Conservation (phyloP, 2,113 vertebrate genomes). For the Emydura subglobosa region DNA sequence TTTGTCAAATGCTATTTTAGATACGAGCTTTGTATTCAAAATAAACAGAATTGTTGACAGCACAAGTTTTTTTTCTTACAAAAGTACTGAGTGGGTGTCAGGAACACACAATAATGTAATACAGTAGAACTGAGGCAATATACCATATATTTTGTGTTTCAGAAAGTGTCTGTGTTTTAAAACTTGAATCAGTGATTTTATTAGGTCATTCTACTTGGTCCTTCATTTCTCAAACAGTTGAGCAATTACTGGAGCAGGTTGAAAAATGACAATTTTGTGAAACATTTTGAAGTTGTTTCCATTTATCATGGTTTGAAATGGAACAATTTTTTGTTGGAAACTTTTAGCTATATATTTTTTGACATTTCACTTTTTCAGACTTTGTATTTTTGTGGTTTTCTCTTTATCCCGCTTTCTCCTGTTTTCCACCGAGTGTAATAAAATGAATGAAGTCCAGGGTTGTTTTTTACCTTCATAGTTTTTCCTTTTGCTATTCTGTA, state of each 20-base stretch:
- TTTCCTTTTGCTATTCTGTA: not conserved
- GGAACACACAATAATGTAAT: not conserved
- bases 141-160: not conserved
- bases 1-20: constrained; percentile 4
- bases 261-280: not conserved
- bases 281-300: not conserved
- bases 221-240: not conserved
- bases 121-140: accelerated
- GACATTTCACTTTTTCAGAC: not conserved
- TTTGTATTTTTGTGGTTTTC: not conserved
- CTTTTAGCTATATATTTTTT: not conserved
- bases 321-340: not conserved
- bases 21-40: not conserved
- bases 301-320: not conserved
- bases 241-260: not conserved
- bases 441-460: not conserved
- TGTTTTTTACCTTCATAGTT: not conserved
- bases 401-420: not conserved
- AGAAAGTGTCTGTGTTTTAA: not conserved
- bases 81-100: not conserved
- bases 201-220: not conserved
- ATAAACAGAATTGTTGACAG: not conserved
- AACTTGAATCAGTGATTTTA: not conserved
- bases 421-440: not conserved
- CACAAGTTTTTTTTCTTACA: not conserved